Conservation (phyloP, 2,113 vertebrate genomes). For the Eptatretus burgeri region DNA sequence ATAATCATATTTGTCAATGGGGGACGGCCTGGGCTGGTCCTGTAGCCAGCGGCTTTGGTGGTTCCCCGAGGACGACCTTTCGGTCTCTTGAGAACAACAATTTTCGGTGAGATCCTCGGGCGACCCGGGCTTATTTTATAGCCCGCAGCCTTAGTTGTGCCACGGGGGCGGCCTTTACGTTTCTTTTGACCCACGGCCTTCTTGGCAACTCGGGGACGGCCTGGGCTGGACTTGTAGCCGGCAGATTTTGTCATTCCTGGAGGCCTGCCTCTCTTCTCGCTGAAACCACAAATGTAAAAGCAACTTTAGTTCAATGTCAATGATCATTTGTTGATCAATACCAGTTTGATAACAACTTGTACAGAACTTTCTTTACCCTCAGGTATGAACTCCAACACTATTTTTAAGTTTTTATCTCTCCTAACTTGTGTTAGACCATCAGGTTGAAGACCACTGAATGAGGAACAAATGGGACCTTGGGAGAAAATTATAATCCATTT, state of each 20-base stretch:
- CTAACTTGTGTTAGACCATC: no score
- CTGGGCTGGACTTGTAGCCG: slow-evolving; percentile 90
- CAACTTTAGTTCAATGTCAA: no score
- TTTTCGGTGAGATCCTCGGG: slow-evolving; percentile 15
- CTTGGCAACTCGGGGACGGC: slow-evolving; percentile 72
- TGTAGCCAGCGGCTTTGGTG: slow-evolving; percentile 80
- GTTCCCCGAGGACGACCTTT: slow-evolving; percentile 59
- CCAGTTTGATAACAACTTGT: no score
- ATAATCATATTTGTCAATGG: slow-evolving; percentile 37
- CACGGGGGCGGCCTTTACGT: slow-evolving; percentile 79
- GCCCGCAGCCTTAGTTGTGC: slow-evolving; percentile 83
- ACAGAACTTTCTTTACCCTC: no score
- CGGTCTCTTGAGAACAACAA: not conserved
- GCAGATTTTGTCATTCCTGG: slow-evolving; percentile 82
- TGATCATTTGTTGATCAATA: no score
- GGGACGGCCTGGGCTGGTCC: slow-evolving; percentile 81
- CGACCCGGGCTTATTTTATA: slow-evolving; percentile 98
- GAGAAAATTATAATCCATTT: no score
- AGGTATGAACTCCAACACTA: no score
- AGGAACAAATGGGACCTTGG: no score
- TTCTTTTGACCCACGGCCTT: slow-evolving; percentile 94
- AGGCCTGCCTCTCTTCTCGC: slow-evolving; percentile 80
- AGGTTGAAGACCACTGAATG: no score
- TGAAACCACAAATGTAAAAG: slow-evolving; percentile 24
- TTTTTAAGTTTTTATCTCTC: no score